Evolutionary conservation across 2,888 invertebrate species (phyloP).

Genomic region (Augiades crinisus): DNA sequence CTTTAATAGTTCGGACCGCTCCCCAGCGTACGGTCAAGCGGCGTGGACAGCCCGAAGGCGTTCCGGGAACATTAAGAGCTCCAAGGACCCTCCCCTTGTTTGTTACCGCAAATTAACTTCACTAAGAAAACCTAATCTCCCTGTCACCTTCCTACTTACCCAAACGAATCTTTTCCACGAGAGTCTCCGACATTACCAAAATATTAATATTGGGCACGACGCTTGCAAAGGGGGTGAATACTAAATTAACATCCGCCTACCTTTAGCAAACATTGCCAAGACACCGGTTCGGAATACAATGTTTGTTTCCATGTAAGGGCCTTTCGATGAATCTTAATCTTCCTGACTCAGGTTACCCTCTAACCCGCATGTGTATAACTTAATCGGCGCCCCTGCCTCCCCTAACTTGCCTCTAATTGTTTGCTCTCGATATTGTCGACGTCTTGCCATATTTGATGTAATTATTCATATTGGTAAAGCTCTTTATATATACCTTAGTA

Average conservation of each 20-base stretch:
- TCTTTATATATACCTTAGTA: slow-evolving; percentile 7
- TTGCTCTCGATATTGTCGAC: slow-evolving; percentile 78
- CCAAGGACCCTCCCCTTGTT: slow-evolving; percentile 67
- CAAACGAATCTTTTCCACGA: slow-evolving; percentile 30
- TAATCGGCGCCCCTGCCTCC: slow-evolving; percentile 65
- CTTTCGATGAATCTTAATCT: slow-evolving; percentile 79
- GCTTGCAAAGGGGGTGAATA: slow-evolving; percentile 66
- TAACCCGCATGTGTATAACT: slow-evolving; percentile 79
- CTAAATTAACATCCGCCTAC: slow-evolving; percentile 78
- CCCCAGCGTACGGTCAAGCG: slow-evolving; percentile 68
- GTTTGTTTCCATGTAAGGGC: slow-evolving; percentile 76
- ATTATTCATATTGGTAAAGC: slow-evolving; percentile 35
- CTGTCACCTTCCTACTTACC: slow-evolving; percentile 32
- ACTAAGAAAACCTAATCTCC: slow-evolving; percentile 41
- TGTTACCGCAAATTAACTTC: slow-evolving; percentile 70
- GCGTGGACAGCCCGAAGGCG: slow-evolving; percentile 67
- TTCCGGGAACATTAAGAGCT: slow-evolving; percentile 60
- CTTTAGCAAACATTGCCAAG: slow-evolving; percentile 75
- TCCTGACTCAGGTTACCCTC: slow-evolving; percentile 74
- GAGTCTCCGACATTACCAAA: slow-evolving; percentile 41
- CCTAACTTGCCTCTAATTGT: slow-evolving; percentile 78
- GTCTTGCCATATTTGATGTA: slow-evolving; percentile 55
- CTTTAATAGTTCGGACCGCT: slow-evolving; percentile 70
- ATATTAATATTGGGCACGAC: slow-evolving; percentile 71
- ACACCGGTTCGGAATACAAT: slow-evolving; percentile 74